phyloP scores from a whole-genome alignment of 2,797 vertebrate species.

The Hipposideros larvatus region DNA sequence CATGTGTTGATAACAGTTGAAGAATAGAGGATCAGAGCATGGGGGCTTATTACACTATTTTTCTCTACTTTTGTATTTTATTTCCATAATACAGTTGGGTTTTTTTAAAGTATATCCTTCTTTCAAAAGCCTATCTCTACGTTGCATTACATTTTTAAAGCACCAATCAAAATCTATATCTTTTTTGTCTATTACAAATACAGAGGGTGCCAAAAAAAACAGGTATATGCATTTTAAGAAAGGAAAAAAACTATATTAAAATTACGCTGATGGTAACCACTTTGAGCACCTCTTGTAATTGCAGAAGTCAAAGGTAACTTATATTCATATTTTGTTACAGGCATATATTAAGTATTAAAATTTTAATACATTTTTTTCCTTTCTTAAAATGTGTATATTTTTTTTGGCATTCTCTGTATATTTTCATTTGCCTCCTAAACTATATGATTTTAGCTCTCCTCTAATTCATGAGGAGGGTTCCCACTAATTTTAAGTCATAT shows the following conservation, averaged over 20 bases:
- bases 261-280: too few species aligned
- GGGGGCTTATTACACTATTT: not conserved
- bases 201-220: too few species aligned
- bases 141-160: not conserved
- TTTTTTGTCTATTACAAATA: not conserved
- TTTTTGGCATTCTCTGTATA: not conserved
- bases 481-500: not conserved
- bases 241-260: too few species aligned
- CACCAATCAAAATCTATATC: not conserved
- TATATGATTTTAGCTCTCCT: not conserved
- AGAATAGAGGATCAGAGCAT: not conserved
- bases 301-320: too few species aligned
- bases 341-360: too few species aligned
- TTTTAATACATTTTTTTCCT: too few species aligned
- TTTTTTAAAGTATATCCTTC: not conserved
- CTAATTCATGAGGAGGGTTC: not conserved
- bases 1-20: not conserved
- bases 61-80: not conserved
- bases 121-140: not conserved
- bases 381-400: too few species aligned
- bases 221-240: too few species aligned
- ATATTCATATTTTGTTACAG: too few species aligned
- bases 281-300: too few species aligned
- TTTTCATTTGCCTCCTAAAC: conserved; percentile 22
- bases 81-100: not conserved